A percentile compares a stretch with the other conserved stretches of the same genome.
Evolutionary conservation across 2,888 invertebrate species (phyloP).

Genomic region (Steinernema hermaphroditum): DNA sequence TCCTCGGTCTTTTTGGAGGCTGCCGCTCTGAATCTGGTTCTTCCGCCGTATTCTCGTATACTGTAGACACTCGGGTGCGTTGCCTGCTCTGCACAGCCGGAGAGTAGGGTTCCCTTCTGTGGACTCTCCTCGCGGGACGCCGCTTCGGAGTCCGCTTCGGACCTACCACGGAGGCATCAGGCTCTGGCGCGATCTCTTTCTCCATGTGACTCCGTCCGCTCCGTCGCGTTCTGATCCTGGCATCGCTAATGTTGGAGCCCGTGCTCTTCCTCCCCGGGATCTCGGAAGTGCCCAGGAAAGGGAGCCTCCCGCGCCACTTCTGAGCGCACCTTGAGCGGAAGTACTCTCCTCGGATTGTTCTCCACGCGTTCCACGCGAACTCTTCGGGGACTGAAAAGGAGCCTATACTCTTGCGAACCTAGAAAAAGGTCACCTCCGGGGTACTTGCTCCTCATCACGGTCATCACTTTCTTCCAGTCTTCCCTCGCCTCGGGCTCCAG

Average conservation of each 20-base stretch:
- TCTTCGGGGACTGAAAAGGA: background rate
- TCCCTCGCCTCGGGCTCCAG: background rate
- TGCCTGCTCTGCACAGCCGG: too few species aligned
- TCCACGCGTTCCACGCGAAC: background rate
- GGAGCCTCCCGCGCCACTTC: background rate
- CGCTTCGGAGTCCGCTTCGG: too few species aligned
- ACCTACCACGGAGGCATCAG: too few species aligned
- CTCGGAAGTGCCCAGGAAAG: background rate
- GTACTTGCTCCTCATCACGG: background rate
- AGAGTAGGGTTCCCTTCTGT: too few species aligned
- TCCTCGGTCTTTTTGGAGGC: too few species aligned
- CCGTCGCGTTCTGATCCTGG: too few species aligned
- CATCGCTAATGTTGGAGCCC: background rate
- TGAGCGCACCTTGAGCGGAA: background rate
- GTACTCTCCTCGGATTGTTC: background rate
- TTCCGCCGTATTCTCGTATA: too few species aligned
- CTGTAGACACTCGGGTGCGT: too few species aligned
- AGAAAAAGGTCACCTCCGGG: background rate
- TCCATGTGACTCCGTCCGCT: too few species aligned
- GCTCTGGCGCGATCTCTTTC: too few species aligned
- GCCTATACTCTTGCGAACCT: background rate
- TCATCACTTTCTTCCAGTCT: background rate
- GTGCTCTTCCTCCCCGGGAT: background rate
- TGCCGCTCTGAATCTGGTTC: too few species aligned
- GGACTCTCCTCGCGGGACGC: too few species aligned